These are phyloP conservation scores for Podarcis cretensis DNA, from an alignment of 2,113 vertebrate genomes.

Conservation along the genomic window DNA sequence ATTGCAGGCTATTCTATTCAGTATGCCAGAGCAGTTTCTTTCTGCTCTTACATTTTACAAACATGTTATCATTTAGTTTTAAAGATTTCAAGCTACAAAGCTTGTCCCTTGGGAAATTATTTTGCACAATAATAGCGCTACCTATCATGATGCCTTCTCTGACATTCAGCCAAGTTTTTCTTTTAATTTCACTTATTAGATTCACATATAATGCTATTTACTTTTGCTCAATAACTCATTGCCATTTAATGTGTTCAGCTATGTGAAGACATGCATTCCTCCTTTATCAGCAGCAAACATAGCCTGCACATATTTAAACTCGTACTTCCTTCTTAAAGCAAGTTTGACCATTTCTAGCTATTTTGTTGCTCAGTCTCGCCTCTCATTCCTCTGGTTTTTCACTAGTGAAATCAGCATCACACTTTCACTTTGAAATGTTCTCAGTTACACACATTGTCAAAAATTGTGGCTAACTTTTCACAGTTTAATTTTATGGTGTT, in stretches of 20 bases:
- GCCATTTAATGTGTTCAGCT: not conserved
- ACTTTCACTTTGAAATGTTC: not conserved
- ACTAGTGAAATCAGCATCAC: not conserved
- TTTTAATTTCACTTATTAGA: slow-evolving; percentile 15
- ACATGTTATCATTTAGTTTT: not conserved
- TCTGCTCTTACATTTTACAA: not conserved
- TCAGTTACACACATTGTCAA: not conserved
- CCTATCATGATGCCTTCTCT: not conserved
- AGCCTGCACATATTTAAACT: not conserved
- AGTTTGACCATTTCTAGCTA: not conserved
- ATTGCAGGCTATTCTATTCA: not conserved
- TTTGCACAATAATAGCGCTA: not conserved
- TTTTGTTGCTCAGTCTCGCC: not conserved
- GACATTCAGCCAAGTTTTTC: not conserved
- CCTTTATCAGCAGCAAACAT: not conserved
- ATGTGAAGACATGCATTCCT: not conserved
- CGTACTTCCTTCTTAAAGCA: not conserved
- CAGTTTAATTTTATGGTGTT: not conserved
- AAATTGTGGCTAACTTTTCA: not conserved
- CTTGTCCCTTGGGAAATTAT: slow-evolving; percentile 22
- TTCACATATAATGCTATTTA: not conserved
- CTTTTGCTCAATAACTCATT: not conserved
- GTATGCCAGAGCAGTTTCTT: not conserved
- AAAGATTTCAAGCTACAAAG: slow-evolving; percentile 1
- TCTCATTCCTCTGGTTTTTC: not conserved